Base-by-base conservation (phyloP, 64 coral and sea anemone genomes). In the Exaiptasia diaphana region DNA sequence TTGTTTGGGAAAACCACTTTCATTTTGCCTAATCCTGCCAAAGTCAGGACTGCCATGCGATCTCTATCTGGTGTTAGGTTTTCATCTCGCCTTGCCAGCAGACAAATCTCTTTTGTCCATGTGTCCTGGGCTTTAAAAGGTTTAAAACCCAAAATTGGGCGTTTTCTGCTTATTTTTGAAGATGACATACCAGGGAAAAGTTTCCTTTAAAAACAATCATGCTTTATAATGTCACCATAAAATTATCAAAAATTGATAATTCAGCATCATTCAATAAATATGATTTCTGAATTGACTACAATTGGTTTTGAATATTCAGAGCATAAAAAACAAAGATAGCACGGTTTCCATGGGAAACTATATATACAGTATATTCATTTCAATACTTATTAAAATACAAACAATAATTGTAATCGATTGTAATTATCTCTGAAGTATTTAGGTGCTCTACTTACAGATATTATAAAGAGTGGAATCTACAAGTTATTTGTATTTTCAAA, bases 111-210 rank as follows among this genome's bases (percentile, higher is more conserved):
- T 64, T 87, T 54, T 10, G 83, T 87, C 83, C 83, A 87, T 53
- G 83, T 87, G 39, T 68, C 67, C 65, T 73, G 21, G 50, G 53
- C 81, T 76, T 91, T 83, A 79, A 85, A 29, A 54, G 53, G 53
- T 78, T 68, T 63, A 35, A 38, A 69, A 68, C 61, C 27, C 56
- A 60, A 60, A 9, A 26, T 18, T 73, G 81, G 55, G 40, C 50
- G 63, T 59, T 40, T 78, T 63, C 81, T 78, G 34, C 74, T 45
- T 46, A 80, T 64, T 77, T 85, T 91, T 31, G 74, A 50, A 22
- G 81, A 85, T 53, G 81, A 85, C 64, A 91, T 57, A 58, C 74
- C 89, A 53, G 81, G 75, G 53, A 90, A 83, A 68, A 49, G 69
- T 50, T 28, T 90, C 57, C 88, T 78, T 71, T 34, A 44, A 68